Percentiles rank a stretch among this genome's conserved stretches.
phyloP scores from a whole-genome alignment of 1,140 invertebrate genomes.

The Microvelia longipes region DNA sequence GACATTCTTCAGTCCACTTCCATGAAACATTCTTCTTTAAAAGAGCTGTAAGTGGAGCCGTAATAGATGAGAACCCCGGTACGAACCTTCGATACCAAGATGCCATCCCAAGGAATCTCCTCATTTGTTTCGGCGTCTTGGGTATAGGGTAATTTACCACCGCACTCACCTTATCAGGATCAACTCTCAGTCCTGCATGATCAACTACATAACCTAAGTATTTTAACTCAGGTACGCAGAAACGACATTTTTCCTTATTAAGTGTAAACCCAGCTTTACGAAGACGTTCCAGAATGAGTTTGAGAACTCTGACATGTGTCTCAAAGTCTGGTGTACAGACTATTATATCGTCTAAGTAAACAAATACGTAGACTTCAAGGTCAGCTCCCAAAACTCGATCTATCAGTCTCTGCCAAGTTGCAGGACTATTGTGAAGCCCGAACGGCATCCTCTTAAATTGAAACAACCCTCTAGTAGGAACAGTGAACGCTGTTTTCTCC shows the following conservation, averaged over 20 bases:
- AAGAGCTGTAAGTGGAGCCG: conserved; percentile 23
- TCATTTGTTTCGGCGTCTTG: conserved; percentile 16
- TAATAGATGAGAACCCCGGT: conserved; percentile 22
- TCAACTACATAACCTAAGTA: conserved; percentile 16
- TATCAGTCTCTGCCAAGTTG: conserved; percentile 30
- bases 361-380: conserved; percentile 22
- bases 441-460: conserved; percentile 32
- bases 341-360: conserved; percentile 32
- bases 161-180: conserved; percentile 17
- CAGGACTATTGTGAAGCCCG: conserved; percentile 29
- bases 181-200: not conserved
- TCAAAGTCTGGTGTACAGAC: conserved; percentile 26
- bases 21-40: conserved; percentile 20
- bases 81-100: conserved; percentile 25
- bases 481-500: conserved; percentile 15
- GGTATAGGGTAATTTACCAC: conserved; percentile 24
- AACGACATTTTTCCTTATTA: not conserved
- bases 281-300: conserved; percentile 14
- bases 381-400: conserved; percentile 26
- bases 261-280: not conserved
- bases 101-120: conserved; percentile 22
- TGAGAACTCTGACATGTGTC: conserved; percentile 23
- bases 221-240: not conserved
- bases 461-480: conserved; percentile 21
- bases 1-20: conserved; percentile 5